These are phyloP conservation scores for Smutsia temminckii DNA, from an alignment of 2,797 vertebrate species.

Conservation along the genomic window DNA sequence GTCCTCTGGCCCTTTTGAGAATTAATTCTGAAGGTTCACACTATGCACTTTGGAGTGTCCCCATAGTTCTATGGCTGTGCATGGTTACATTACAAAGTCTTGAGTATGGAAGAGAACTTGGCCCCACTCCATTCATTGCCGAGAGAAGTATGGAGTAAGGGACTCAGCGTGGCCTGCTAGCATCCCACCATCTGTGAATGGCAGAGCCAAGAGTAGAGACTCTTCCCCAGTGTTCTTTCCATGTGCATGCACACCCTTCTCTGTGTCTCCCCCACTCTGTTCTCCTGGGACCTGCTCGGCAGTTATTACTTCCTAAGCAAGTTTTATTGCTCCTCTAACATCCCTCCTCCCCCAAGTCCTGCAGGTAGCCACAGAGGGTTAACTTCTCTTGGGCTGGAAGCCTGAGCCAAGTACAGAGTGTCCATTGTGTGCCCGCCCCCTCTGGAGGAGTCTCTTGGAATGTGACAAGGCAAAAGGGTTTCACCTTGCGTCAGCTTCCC, in stretches of 20 bases:
- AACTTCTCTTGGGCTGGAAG: conserved; percentile 57
- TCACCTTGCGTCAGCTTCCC: conserved; percentile 77
- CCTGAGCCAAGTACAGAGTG: conserved; percentile 72
- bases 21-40: neutral
- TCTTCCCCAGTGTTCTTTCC: neutral
- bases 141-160: neutral
- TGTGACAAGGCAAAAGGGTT: conserved; percentile 77
- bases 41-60: neutral
- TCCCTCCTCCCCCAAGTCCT: neutral
- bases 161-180: neutral
- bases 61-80: neutral
- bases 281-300: neutral
- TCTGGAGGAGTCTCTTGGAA: conserved; percentile 79
- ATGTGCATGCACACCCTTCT: neutral
- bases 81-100: neutral
- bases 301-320: neutral
- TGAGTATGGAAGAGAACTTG: neutral
- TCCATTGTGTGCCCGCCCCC: conserved; percentile 79
- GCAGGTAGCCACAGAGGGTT: neutral
- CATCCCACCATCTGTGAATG: neutral
- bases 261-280: neutral
- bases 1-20: neutral
- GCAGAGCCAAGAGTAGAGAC: neutral
- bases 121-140: neutral
- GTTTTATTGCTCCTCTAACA: neutral